A percentile compares a stretch with the other conserved stretches of the same genome.
These are phyloP conservation scores for Miltochrista miniata DNA, from an alignment of 2,888 invertebrate species.

Conservation along the genomic window DNA sequence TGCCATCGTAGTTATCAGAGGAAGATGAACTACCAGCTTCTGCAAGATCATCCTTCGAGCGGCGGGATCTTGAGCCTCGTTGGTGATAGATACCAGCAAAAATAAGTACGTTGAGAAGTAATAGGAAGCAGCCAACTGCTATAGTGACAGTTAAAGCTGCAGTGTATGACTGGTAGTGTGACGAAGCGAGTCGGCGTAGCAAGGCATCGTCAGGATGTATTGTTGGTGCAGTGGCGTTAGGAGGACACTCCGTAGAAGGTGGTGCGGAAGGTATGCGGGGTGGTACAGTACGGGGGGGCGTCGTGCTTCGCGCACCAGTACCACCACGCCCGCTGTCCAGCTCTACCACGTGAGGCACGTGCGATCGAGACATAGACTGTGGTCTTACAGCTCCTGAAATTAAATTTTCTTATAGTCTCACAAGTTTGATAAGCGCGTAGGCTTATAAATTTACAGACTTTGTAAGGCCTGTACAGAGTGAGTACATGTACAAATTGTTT, in stretches of 20 bases:
- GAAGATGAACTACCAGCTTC: constrained; percentile 89
- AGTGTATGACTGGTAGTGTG: constrained; percentile 94
- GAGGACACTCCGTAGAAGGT: constrained; percentile 89
- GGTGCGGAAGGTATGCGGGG: constrained; percentile 70
- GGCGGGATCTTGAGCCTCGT: constrained; percentile 88
- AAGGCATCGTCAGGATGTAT: constrained; percentile 87
- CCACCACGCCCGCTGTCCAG: constrained; percentile 57
- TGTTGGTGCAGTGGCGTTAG: constrained; percentile 79
- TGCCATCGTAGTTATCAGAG: constrained; percentile 85
- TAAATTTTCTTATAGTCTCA: background rate
- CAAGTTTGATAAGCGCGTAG: background rate
- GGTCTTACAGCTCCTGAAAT: constrained; percentile 88
- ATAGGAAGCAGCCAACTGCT: constrained; percentile 92
- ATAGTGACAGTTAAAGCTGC: constrained; percentile 95
- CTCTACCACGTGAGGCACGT: constrained; percentile 82
- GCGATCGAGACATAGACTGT: constrained; percentile 87
- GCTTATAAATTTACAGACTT: background rate
- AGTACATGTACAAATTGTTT: too few relatives aligned
- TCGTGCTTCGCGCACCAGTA: constrained; percentile 56
- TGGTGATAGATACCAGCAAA: constrained; percentile 96
- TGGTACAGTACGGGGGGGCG: constrained; percentile 74
- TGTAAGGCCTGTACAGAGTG: too few relatives aligned
- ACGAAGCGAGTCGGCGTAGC: constrained; percentile 89
- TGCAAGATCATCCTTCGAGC: constrained; percentile 90
- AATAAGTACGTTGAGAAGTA: constrained; percentile 92